Evolutionary conservation across 2,113 vertebrate species (phyloP).

Genomic region (Orycteropus afer): DNA sequence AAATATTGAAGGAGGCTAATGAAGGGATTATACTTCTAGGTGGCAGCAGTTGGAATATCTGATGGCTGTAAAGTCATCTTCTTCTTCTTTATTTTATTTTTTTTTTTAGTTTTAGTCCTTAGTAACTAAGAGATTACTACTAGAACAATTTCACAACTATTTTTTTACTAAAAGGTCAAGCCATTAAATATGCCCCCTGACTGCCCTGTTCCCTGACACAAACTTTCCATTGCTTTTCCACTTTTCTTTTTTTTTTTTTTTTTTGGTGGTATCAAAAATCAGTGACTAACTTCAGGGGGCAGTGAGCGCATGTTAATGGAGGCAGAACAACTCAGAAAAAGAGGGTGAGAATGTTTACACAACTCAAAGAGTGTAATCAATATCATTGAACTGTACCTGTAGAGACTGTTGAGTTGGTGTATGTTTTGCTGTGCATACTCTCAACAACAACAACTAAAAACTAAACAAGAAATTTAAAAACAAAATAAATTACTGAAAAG

Average conservation of each 20-base stretch:
- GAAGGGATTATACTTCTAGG: background rate
- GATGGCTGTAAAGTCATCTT: background rate
- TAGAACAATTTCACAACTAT: background rate
- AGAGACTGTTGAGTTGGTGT: background rate
- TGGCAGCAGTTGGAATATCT: background rate
- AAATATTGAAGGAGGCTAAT: background rate
- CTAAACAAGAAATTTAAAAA: too few species aligned
- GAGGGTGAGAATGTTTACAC: background rate
- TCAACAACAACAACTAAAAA: background rate
- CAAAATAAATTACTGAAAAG: background rate
- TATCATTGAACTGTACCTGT: too few species aligned
- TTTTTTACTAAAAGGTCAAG: background rate
- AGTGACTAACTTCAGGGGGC: background rate
- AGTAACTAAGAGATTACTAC: background rate
- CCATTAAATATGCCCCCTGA: background rate
- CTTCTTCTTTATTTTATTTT: background rate
- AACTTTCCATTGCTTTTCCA: background rate
- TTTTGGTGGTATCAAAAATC: background rate
- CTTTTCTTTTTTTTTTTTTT: background rate
- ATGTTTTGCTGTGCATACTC: background rate
- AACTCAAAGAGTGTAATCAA: background rate
- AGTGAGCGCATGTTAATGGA: background rate
- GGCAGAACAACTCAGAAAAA: background rate
- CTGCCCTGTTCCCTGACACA: background rate
- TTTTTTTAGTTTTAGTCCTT: background rate